Base-by-base conservation (phyloP, 2,113 vertebrate genomes). In the Halichoerus grypus region DNA sequence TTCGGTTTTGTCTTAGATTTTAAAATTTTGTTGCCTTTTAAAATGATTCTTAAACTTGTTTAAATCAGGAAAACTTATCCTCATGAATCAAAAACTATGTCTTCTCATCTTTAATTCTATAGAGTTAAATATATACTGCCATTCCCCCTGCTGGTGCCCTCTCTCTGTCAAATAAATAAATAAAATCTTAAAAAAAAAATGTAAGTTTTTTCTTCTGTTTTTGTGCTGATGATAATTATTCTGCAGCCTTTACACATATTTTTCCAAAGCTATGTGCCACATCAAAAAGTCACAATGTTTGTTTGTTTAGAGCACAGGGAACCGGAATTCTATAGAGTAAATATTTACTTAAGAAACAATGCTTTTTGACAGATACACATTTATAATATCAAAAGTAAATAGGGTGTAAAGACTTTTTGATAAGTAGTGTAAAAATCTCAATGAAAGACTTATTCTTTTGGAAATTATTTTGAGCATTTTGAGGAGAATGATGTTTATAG, bases 351-450 rank as follows among this genome's bases (percentile, higher is more conserved):
- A 88, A 76, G 65, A 95, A 77, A 91, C 33, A 22, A 93, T 79
- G 61, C 46, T 95, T 97, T 96, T 80, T 21, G 39, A 84, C 31
- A 89, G 55, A 91, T 83, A 53, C 15, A 65, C n/a, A 95, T 93
- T 79, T 86, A 93, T 46, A 97, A 91, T 95, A 55, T 82, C 85
- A 96, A 97, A 97, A 92, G 59, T 93, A 94, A 98, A 80, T 88
- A 49, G 39, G 8, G 57, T 93, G 31, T 84, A 88, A 92, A 94
- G 65, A 72, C 26, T 84, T 93, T 97, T 88, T 92, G 21, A 88
- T 71, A 84, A 90, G 24, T 24, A 87, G 6, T 67, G 28, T 95
- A 87, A 96, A 94, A 96, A 46, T 96, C 18, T 82, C n/a, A 90
- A 65, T 76, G 71, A 93, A 77, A 77, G 69, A 80, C 46, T 55